Percentiles rank a stretch among this genome's conserved stretches.
These are phyloP conservation scores for Riparia riparia DNA, from an alignment of 2,113 vertebrate genomes.

Conservation along the genomic window DNA sequence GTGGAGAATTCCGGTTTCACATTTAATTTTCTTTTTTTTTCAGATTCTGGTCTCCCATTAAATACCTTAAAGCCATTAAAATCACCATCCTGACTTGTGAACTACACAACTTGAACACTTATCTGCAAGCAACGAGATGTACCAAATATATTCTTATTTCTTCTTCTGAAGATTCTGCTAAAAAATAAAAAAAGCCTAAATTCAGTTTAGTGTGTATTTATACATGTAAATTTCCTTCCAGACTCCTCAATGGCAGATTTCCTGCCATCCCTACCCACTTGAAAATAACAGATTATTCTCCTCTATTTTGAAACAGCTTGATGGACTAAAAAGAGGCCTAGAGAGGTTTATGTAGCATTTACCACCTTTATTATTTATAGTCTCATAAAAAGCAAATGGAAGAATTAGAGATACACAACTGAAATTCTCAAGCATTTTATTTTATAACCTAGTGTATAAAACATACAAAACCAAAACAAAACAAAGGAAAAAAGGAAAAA, in stretches of 20 bases:
- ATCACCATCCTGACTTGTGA: background rate
- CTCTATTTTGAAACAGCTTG: background rate
- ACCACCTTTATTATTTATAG: background rate
- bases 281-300: background rate
- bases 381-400: background rate
- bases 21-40: background rate
- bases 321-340: background rate
- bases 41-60: background rate
- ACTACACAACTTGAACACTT: background rate
- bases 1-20: background rate
- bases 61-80: background rate
- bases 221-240: background rate
- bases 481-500: fast-evolving
- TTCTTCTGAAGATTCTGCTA: background rate
- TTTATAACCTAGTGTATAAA: constrained; percentile 57
- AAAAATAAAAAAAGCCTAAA: background rate
- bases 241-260: background rate
- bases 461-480: constrained; percentile 36
- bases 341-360: background rate
- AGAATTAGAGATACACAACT: constrained; percentile 9
- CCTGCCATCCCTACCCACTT: background rate
- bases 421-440: constrained; percentile 58
- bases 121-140: background rate
- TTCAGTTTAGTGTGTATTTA: background rate
- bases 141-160: background rate